These are phyloP conservation scores for Cyprinus carpio DNA, from an alignment of 2,113 vertebrate species.

Conservation along the genomic window DNA sequence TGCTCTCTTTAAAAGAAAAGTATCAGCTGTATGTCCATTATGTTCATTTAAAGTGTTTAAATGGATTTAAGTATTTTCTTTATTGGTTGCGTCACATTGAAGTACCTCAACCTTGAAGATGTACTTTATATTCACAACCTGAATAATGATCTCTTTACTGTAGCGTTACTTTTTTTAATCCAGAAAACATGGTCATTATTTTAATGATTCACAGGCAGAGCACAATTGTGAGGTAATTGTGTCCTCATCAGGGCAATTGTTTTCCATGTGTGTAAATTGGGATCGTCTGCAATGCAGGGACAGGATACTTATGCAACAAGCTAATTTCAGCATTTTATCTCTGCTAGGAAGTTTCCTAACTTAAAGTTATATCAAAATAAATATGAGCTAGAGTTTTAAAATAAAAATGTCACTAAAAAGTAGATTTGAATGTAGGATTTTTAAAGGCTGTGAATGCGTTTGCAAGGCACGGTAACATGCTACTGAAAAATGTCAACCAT, in stretches of 20 bases:
- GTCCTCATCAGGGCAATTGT: slow-evolving; percentile 21
- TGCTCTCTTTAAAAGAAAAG: not conserved
- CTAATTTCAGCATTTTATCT: not conserved
- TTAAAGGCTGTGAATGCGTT: not conserved
- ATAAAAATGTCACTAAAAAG: not conserved
- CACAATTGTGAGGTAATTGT: slow-evolving; percentile 23
- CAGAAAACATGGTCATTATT: slow-evolving; percentile 4
- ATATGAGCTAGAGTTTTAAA: not conserved
- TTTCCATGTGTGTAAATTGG: slow-evolving; percentile 14
- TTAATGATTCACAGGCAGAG: not conserved
- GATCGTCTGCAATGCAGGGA: not conserved
- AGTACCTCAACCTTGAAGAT: not conserved
- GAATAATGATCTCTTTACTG: slow-evolving; percentile 3
- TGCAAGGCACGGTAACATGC: not conserved
- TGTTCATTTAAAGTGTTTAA: not conserved
- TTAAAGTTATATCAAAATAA: not conserved
- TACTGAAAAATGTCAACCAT: not conserved
- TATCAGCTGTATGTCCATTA: not conserved
- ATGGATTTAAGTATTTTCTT: not conserved
- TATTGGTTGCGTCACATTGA: not conserved
- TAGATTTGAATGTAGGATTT: not conserved
- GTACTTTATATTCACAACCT: not conserved
- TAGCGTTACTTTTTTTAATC: not conserved
- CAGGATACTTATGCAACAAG: not conserved
- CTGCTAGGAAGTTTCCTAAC: not conserved